A percentile compares a stretch with the other conserved stretches of the same genome.
Evolutionary conservation across 2,113 vertebrate genomes (phyloP).

Genomic region (Neopipo cinnamomea): DNA sequence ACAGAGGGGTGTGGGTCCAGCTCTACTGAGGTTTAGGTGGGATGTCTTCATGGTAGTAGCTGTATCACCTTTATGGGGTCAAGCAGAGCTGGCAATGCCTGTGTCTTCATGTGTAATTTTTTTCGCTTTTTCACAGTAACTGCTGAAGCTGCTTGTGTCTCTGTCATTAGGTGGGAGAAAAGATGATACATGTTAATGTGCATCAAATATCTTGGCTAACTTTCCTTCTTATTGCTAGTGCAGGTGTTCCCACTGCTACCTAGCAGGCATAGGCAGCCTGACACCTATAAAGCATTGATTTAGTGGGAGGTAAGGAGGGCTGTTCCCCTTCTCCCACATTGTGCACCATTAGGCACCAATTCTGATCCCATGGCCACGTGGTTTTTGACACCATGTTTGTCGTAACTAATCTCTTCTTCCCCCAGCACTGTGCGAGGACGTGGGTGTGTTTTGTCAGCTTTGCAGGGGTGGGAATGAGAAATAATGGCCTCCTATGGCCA

Average conservation of each 20-base stretch:
- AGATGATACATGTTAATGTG: accelerated
- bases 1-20: neutral
- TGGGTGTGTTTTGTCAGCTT: neutral
- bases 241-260: neutral
- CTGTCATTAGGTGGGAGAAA: neutral
- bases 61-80: neutral
- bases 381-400: neutral
- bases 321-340: neutral
- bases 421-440: neutral
- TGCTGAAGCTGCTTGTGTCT: neutral
- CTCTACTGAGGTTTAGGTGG: neutral
- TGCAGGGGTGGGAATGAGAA: neutral
- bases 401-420: neutral
- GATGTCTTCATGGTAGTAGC: neutral
- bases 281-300: neutral
- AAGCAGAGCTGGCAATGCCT: neutral
- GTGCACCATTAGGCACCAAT: accelerated
- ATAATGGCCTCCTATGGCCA: neutral
- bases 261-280: neutral
- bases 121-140: neutral
- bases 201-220: neutral
- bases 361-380: accelerated
- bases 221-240: neutral
- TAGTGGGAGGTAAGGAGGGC: neutral
- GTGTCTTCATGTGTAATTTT: neutral